Percentiles rank a stretch among this genome's conserved stretches.
Conservation (phyloP, 2,113 vertebrate species). For the Progne subis region DNA sequence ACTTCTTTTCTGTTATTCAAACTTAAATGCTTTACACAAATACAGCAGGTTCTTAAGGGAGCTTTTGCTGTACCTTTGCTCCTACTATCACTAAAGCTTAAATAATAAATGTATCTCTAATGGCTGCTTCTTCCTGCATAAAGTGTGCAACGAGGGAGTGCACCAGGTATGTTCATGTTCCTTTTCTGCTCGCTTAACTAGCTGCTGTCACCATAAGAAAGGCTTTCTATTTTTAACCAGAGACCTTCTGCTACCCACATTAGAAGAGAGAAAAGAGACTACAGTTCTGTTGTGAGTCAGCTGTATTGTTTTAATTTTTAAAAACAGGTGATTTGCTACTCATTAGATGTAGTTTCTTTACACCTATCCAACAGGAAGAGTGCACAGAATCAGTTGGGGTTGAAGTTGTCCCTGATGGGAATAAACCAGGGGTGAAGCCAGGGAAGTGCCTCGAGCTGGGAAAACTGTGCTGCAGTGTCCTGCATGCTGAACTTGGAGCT, state of each 20-base stretch:
- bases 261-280: neutral
- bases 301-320: neutral
- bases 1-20: neutral
- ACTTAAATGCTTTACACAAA: slow-evolving; percentile 7
- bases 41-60: neutral
- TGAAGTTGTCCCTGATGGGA: neutral
- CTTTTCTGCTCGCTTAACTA: neutral
- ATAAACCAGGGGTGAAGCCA: neutral
- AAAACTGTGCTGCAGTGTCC: neutral
- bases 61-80: slow-evolving; percentile 17
- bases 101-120: slow-evolving; percentile 10
- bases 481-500: neutral
- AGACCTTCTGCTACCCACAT: slow-evolving; percentile 46
- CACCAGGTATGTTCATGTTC: neutral
- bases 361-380: neutral
- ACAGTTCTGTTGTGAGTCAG: neutral
- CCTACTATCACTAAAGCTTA: neutral
- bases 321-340: neutral
- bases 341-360: neutral
- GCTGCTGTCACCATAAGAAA: slow-evolving; percentile 32
- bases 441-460: neutral
- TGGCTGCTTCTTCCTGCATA: neutral
- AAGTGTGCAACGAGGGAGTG: neutral
- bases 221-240: slow-evolving; percentile 52
- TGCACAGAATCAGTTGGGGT: neutral